Evolutionary conservation across 2,113 vertebrate genomes (phyloP), one percentile per base, ranked within the genome.

Genomic region (Plectropomus leopardus): DNA sequence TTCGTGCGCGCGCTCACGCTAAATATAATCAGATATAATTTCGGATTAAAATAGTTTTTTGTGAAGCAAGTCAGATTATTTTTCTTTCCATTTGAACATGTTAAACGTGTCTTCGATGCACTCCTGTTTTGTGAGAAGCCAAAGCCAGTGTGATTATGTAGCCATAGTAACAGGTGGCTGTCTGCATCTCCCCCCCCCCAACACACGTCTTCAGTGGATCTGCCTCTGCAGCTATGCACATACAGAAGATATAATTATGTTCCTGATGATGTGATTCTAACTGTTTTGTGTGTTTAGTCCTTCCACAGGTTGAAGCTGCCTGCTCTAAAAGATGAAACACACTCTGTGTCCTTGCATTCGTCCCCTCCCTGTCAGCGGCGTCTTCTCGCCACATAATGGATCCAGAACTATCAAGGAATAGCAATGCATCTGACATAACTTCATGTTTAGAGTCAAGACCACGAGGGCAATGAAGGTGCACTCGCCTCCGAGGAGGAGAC

Each of bases 141-240:
- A 66, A 72, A 84, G 78, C 83, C 84, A 64, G 79, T 83, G 83
- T 91, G 87, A 89, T 91, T 90, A 76, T 90, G 93, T 94, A 92
- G 74, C 89, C 94, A 94, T 94, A 92, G 94, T 91, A 94, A 94
- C 94, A 93, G 92, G 92, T 93, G 87, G 64, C 86, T 86, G 89
- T 85, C 89, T 89, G 88, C 83, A 88, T 91, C 83, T 76, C 60
- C 73, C 72, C 17, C 21, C 60, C 82, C 72, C 68, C 1, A 57
- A 57, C 4, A 57, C 72, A 54, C 40, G 10, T 19, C n/a, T 13
- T 26, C 42, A 53, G 65, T 26, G 57, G 50, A 58, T 80, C 16
- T 72, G 36, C 30, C 44, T 70, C 60, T 81, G 63, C 54, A 83
- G 36, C 57, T 64, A 72, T 76, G 67, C 54, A 21, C 26, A 21